Percentiles rank a stretch among this genome's conserved stretches.
Conservation (phyloP, 2,888 invertebrate species). For the Tipula vernalis region DNA sequence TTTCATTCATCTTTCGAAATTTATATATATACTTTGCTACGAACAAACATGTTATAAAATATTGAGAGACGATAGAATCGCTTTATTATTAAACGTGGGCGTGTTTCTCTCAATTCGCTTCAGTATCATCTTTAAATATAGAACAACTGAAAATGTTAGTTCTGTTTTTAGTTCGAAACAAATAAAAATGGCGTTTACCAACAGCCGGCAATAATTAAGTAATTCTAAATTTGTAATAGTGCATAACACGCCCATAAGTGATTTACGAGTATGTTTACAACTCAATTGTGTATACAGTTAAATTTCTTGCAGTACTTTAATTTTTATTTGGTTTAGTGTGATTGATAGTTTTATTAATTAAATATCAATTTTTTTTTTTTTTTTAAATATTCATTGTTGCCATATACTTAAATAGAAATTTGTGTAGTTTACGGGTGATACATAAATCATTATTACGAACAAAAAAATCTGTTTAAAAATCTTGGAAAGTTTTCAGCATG, state of each 20-base stretch:
- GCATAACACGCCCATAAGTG: neutral
- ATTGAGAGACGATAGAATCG: neutral
- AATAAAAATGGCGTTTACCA: neutral
- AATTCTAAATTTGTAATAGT: neutral
- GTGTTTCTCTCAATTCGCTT: neutral
- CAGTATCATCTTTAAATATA: neutral
- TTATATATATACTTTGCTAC: neutral
- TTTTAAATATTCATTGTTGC: neutral
- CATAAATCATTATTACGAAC: neutral
- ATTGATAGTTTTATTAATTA: neutral
- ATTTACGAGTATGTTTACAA: neutral
- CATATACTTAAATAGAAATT: neutral
- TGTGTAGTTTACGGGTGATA: neutral
- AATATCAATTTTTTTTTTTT: no score
- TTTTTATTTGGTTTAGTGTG: neutral
- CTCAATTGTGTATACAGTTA: neutral
- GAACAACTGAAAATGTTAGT: neutral
- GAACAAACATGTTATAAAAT: neutral
- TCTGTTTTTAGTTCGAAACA: neutral
- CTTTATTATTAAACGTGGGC: neutral
- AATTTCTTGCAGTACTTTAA: neutral
- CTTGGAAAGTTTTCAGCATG: neutral
- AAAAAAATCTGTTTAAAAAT: no score
- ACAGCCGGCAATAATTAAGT: neutral
- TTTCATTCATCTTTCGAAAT: neutral